Conservation (phyloP, 2,888 invertebrate species). For the Dorcus hopei region DNA sequence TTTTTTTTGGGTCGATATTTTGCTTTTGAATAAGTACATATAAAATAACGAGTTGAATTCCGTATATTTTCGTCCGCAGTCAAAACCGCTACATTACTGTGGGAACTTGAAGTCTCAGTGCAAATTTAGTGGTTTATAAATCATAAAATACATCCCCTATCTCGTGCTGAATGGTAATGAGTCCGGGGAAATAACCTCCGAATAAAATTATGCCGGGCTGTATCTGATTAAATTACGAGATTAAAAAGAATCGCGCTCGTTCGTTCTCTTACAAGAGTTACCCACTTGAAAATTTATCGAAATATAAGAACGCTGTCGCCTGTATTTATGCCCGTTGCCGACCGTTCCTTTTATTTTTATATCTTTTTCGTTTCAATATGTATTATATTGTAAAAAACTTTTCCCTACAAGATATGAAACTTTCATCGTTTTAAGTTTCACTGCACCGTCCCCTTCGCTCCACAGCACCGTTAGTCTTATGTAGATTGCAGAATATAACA, state of each 20-base stretch:
- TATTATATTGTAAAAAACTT: no score
- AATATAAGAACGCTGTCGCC: background rate
- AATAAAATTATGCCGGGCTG: slow-evolving; percentile 3
- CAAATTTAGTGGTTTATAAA: slow-evolving; percentile 15
- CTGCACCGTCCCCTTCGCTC: no score
- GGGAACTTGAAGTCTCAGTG: background rate
- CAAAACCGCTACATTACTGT: slow-evolving; percentile 4
- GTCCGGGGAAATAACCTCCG: slow-evolving; percentile 13
- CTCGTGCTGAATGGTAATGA: slow-evolving; percentile 18
- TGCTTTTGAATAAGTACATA: no score
- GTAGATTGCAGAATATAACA: no score
- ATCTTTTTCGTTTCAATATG: no score
- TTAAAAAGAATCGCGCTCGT: slow-evolving; percentile 5
- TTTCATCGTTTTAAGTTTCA: no score
- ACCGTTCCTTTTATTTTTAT: no score
- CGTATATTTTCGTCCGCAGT: background rate
- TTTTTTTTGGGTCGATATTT: no score
- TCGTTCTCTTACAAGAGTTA: background rate
- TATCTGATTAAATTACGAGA: slow-evolving; percentile 13
- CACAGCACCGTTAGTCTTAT: no score
- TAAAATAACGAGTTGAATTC: no score
- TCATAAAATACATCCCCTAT: slow-evolving; percentile 18
- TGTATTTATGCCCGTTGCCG: no score
- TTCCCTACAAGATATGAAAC: no score
- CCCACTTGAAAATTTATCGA: slow-evolving; percentile 7